These are phyloP conservation scores for Dicyrtomina minuta DNA, from an alignment of 2,888 invertebrate genomes.

Conservation along the genomic window DNA sequence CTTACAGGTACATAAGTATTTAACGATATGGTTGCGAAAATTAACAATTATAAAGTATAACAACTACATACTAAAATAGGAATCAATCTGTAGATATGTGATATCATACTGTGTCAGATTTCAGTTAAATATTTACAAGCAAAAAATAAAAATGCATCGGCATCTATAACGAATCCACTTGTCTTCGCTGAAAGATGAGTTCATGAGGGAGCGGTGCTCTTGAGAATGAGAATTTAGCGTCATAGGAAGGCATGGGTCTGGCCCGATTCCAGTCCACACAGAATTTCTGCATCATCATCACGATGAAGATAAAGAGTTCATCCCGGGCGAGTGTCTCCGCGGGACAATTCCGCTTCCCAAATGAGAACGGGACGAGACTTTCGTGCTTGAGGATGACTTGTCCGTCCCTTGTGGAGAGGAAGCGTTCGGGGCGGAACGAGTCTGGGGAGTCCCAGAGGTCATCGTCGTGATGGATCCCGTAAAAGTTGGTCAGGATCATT, in stretches of 20 bases:
- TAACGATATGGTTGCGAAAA: too few relatives aligned
- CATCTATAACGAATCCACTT: too few relatives aligned
- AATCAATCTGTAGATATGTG: too few relatives aligned
- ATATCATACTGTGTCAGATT: too few relatives aligned
- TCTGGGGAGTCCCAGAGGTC: not conserved
- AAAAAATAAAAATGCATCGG: too few relatives aligned
- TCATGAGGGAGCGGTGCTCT: slow-evolving; percentile 1
- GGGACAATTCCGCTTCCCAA: not conserved
- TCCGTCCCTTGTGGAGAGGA: not conserved
- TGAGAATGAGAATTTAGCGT: not conserved
- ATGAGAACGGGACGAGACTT: not conserved
- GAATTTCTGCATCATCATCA: not conserved
- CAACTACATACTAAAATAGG: too few relatives aligned
- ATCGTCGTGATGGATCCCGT: not conserved
- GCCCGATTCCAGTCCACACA: not conserved
- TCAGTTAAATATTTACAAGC: too few relatives aligned
- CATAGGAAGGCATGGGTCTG: not conserved
- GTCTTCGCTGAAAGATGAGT: too few relatives aligned
- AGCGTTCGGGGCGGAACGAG: not conserved
- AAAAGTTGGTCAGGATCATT: not conserved
- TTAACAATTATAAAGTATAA: too few relatives aligned
- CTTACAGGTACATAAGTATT: too few relatives aligned
- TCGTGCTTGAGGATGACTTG: not conserved
- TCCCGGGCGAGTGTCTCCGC: not conserved
- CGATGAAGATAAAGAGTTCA: not conserved